Evolutionary conservation across 2,888 invertebrate genomes (phyloP), one percentile per base, ranked within the genome.

Genomic region (Clostera curtula): DNA sequence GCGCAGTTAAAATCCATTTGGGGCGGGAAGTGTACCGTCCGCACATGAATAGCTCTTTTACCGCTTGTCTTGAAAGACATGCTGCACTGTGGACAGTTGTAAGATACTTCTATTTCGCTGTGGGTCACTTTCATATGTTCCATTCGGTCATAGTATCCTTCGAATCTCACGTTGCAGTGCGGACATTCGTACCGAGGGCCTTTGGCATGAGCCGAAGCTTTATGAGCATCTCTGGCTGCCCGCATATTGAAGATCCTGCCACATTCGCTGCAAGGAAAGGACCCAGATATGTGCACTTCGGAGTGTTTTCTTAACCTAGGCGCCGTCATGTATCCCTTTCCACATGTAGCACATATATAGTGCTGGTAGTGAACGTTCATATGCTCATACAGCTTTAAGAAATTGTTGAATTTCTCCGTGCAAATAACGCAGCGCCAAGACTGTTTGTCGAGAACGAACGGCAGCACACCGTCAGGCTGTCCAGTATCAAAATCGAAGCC

Each of bases 311-410:
- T 62, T 27, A 82, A 29, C 10, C 82, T 57, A 0, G 65, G 65
- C 1, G 70, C 74, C 0, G 82, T 76, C 77, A 80, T 79, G 29
- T 69, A 83, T 0, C 79, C 82, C 37, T 82, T 82, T 0, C 82
- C 82, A 29, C 82, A 83, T 3, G 60, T 74, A 1, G 76, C 60
- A 35, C 82, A 83, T 20, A 82, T 80, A 12, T 77, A 77, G 43
- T 80, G 71, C 34, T 82, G 80, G 15, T 82, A 82, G 34, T 83
- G 82, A 0, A 57, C 31, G 26, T 82, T 82, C 79, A 82, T 82
- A 19, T 83, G 82, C 31, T 82, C 76, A 36, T 80, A 80, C 0
- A 83, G 52, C 49, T 79, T 79, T 0, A 82, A 43, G 29, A 80
- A 80, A 19, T 75, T 79, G 27, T 79, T 79, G 37, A 80, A 82